phyloP scores from a whole-genome alignment of 2,113 vertebrate species.

The Cyprinodon brontotheroides region DNA sequence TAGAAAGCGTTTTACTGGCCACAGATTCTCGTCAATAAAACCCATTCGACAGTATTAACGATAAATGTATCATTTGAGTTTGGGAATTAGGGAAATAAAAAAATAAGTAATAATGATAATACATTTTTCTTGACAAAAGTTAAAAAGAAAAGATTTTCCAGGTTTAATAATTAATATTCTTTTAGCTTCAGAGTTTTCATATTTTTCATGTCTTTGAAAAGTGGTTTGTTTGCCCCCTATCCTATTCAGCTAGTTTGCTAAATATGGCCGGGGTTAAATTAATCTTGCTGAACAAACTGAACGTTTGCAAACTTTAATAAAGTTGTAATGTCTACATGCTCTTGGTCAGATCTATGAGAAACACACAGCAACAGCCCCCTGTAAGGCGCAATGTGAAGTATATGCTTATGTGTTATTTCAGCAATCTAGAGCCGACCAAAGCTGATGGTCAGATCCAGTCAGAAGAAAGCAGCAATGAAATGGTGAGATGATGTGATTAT shows the following conservation, averaged over 20 bases:
- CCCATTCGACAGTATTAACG: background rate
- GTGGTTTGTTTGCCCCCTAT: too few species aligned
- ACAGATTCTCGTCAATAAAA: background rate
- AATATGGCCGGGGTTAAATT: background rate
- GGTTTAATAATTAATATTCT: too few species aligned
- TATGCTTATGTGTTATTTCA: slow-evolving; percentile 66
- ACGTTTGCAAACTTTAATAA: background rate
- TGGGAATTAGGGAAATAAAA: too few species aligned
- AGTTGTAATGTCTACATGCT: background rate
- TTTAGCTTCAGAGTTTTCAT: too few species aligned
- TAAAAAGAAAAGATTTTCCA: background rate
- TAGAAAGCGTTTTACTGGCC: background rate
- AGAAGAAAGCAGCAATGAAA: slow-evolving; percentile 79
- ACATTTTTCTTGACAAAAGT: background rate
- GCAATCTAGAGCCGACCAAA: slow-evolving; percentile 75
- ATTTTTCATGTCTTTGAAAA: too few species aligned
- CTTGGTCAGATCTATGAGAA: background rate
- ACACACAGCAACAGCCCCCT: background rate
- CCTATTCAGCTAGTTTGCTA: too few species aligned
- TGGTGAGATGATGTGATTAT: slow-evolving; percentile 62
- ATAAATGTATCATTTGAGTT: background rate
- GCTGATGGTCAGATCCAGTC: slow-evolving; percentile 83
- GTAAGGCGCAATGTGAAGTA: background rate
- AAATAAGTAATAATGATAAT: background rate
- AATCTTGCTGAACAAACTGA: background rate